A percentile compares a stretch with the other conserved stretches of the same genome.
phyloP scores from a whole-genome alignment of 1,140 invertebrate species.

The Plutomurus gul region DNA sequence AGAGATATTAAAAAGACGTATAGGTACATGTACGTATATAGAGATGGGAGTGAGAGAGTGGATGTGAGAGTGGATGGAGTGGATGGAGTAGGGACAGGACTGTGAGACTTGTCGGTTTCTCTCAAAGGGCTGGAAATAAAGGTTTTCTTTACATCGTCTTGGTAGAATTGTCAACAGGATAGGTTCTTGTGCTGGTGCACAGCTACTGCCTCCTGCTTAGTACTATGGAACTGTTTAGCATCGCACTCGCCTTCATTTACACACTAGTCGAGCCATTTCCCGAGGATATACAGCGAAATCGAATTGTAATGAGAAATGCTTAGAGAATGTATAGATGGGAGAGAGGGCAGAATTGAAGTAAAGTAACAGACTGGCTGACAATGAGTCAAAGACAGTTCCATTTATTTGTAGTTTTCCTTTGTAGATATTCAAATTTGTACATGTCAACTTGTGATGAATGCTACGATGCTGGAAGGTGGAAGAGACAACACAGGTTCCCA shows the following conservation, averaged over 20 bases:
- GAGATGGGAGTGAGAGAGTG: neutral
- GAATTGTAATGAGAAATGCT: conserved; percentile 18
- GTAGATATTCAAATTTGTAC: conserved; percentile 3
- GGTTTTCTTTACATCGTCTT: neutral
- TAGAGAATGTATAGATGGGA: neutral
- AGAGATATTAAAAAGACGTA: too few species aligned
- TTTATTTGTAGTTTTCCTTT: neutral
- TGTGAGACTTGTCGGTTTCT: too few species aligned
- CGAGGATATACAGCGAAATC: neutral
- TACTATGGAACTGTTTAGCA: too few species aligned
- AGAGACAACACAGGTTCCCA: neutral
- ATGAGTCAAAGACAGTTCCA: conserved; percentile 7
- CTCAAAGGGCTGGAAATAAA: neutral
- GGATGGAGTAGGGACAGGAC: neutral
- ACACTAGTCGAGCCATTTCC: neutral
- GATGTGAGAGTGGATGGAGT: neutral
- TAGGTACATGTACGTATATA: too few species aligned
- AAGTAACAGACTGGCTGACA: too few species aligned
- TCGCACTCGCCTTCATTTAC: neutral
- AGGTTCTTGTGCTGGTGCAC: too few species aligned
- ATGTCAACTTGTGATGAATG: conserved; percentile 8
- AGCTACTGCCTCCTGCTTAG: too few species aligned
- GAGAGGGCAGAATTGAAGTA: neutral
- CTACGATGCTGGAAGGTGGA: neutral
- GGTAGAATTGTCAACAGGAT: neutral